Evolutionary conservation across 2,888 invertebrate species (phyloP).

Genomic region (Alsophila aescularia): DNA sequence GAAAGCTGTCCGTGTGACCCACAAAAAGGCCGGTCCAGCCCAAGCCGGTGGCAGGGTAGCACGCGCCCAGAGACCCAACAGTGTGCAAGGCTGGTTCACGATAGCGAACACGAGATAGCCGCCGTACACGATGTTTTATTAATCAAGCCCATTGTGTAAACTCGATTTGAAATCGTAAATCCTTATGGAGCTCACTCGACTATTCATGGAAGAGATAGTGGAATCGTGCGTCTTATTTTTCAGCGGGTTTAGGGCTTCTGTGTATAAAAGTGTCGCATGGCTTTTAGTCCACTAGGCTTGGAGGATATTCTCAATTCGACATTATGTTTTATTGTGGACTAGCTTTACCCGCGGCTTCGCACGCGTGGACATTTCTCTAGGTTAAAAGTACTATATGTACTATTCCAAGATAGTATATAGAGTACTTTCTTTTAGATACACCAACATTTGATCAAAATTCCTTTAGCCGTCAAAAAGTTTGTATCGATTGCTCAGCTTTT

Average conservation of each 20-base stretch:
- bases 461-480: too few relatives aligned
- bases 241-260: constrained; percentile 18
- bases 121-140: constrained; percentile 66
- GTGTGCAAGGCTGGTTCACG: constrained; percentile 21
- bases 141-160: constrained; percentile 65
- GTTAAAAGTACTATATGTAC: too few relatives aligned
- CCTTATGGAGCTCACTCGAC: constrained; percentile 47
- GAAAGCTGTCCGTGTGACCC: constrained; percentile 71
- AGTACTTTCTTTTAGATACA: too few relatives aligned
- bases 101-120: constrained; percentile 54
- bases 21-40: constrained; percentile 49
- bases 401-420: too few relatives aligned
- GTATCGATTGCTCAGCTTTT: too few relatives aligned
- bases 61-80: constrained; percentile 41
- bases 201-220: constrained; percentile 27
- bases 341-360: too few relatives aligned
- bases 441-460: too few relatives aligned
- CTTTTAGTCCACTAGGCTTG: too few relatives aligned
- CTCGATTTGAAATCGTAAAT: constrained; percentile 35
- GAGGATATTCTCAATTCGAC: too few relatives aligned
- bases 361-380: too few relatives aligned
- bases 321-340: too few relatives aligned
- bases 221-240: constrained; percentile 24
- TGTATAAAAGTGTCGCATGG: background rate
- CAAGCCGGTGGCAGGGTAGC: constrained; percentile 30